Conservation (phyloP, 2,888 invertebrate genomes). For the Acrocyrtus sp. region DNA sequence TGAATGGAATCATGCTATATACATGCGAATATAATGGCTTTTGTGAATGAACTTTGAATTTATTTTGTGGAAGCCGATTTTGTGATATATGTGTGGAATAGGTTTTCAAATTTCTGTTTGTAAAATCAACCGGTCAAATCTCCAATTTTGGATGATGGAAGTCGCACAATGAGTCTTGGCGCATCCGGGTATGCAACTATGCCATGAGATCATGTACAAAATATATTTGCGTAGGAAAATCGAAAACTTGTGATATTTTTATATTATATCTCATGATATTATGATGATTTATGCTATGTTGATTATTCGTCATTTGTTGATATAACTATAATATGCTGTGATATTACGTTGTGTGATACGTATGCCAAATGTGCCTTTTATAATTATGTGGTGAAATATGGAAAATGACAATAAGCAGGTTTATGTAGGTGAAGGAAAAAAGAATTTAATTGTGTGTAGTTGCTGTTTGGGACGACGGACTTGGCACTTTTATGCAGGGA, state of each 20-base stretch:
- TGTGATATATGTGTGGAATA: slow-evolving; percentile 3
- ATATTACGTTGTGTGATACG: not conserved
- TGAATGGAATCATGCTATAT: slow-evolving; percentile 1
- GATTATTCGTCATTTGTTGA: not conserved
- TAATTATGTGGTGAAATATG: not conserved
- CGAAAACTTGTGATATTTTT: not conserved
- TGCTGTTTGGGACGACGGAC: not conserved
- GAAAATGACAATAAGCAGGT: not conserved
- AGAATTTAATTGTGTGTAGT: not conserved
- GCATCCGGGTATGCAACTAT: slow-evolving; percentile 27
- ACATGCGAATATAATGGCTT: slow-evolving; percentile 1
- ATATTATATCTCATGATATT: not conserved
- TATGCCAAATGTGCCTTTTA: not conserved
- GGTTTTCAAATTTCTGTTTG: slow-evolving; percentile 10
- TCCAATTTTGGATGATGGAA: slow-evolving; percentile 23
- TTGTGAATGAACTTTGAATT: not conserved
- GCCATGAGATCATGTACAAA: not conserved
- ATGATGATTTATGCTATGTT: not conserved
- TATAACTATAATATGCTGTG: not conserved
- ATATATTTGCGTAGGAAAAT: too few species aligned
- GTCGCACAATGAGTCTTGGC: slow-evolving; percentile 23
- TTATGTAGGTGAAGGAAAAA: not conserved
- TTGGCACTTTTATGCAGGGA: not conserved
- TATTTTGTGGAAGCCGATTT: too few species aligned
- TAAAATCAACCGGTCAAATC: slow-evolving; percentile 1